phyloP scores from a whole-genome alignment of 2,888 invertebrate species.

The Orchestes rusci region DNA sequence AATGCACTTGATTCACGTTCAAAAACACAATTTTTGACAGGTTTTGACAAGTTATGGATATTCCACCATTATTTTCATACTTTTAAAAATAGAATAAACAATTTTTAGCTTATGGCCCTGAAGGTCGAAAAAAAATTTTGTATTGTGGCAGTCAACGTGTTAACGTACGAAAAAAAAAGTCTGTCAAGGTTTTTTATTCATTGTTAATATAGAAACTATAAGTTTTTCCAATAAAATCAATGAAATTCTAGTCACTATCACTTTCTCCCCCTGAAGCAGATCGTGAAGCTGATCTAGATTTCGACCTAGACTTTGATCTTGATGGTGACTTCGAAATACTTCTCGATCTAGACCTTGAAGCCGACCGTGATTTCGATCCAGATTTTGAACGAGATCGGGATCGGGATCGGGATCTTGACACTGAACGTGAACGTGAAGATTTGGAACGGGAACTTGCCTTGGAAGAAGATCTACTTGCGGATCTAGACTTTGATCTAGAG shows the following conservation, averaged over 20 bases:
- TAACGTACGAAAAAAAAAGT: too few relatives aligned
- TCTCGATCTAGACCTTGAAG: constrained; percentile 33
- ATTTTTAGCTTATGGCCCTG: too few relatives aligned
- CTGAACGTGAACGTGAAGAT: constrained; percentile 32
- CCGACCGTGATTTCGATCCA: constrained; percentile 40
- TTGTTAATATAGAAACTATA: too few relatives aligned
- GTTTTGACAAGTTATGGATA: too few relatives aligned
- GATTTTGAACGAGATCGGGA: constrained; percentile 34
- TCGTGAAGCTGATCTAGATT: constrained; percentile 25
- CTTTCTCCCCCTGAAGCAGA: constrained; percentile 30
- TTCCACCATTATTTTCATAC: too few relatives aligned
- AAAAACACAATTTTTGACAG: too few relatives aligned
- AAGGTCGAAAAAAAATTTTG: too few relatives aligned
- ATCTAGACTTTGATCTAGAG: constrained; percentile 33
- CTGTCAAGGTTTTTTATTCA: too few relatives aligned
- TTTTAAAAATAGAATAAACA: too few relatives aligned
- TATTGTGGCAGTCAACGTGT: too few relatives aligned
- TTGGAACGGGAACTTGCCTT: constrained; percentile 32
- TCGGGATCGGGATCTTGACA: constrained; percentile 32
- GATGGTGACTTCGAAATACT: constrained; percentile 33
- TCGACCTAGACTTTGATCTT: constrained; percentile 34
- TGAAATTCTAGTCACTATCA: constrained; percentile 28
- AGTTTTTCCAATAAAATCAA: too few relatives aligned
- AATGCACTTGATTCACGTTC: too few relatives aligned
- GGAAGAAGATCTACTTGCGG: constrained; percentile 28